Evolutionary conservation across 1,140 invertebrate species (phyloP).

Genomic region (Melanaphis sacchari): DNA sequence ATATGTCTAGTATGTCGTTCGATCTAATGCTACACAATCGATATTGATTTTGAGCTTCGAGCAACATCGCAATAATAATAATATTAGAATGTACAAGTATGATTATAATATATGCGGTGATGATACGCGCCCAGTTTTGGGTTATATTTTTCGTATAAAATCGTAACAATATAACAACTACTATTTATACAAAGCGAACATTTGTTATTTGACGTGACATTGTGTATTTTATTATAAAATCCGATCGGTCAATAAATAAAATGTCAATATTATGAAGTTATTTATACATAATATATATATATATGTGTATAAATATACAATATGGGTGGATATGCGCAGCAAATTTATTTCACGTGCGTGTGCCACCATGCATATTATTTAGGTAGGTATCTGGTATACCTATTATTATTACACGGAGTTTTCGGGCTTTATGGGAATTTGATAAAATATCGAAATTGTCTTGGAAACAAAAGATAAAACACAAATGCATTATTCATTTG

Average conservation of each 20-base stretch:
- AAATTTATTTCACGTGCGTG: neutral
- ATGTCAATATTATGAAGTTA: neutral
- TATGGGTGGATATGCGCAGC: neutral
- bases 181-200: neutral
- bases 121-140: neutral
- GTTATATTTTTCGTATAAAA: neutral
- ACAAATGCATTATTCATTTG: constrained; percentile 50
- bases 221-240: neutral
- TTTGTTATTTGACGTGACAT: neutral
- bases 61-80: neutral
- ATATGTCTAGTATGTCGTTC: neutral
- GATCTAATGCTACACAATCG: neutral
- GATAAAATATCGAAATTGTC: constrained; percentile 1
- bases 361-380: neutral
- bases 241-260: neutral
- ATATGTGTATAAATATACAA: neutral
- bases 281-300: no score
- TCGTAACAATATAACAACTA: neutral
- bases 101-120: neutral
- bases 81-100: neutral
- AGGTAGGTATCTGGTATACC: neutral
- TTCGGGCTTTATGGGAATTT: neutral
- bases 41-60: neutral
- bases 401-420: neutral
- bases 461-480: constrained; percentile 25